Evolutionary conservation across 2,797 vertebrate species (phyloP).

Genomic region (Acridotheres tristis): DNA sequence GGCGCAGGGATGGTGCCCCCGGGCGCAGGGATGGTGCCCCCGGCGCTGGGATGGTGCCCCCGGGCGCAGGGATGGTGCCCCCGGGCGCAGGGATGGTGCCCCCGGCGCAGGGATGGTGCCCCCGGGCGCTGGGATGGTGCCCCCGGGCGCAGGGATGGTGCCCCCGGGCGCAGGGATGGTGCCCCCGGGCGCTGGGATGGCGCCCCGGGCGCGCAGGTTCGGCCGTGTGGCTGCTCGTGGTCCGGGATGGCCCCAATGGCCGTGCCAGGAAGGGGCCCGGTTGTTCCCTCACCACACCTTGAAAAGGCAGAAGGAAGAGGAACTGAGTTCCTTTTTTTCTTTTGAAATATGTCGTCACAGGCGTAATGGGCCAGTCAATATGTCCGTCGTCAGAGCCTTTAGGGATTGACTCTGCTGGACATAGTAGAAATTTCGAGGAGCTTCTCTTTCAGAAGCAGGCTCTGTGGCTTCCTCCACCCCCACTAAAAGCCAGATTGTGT

Average conservation of each 20-base stretch:
- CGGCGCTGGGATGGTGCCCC: no score
- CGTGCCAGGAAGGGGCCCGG: rapidly evolving
- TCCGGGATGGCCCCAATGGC: rapidly evolving
- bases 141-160: no score
- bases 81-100: no score
- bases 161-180: no score
- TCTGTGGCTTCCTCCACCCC: background rate
- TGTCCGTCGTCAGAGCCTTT: background rate
- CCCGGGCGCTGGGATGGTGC: no score
- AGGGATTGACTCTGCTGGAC: background rate
- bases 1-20: no score
- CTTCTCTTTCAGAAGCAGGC: background rate
- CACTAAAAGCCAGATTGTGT: background rate
- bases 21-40: no score
- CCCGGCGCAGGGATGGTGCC: no score
- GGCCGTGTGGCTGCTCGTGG: rapidly evolving
- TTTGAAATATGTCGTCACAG: background rate
- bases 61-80: no score
- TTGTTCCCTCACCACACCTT: no score
- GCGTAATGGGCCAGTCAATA: background rate
- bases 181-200: no score
- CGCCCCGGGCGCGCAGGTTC: rapidly evolving
- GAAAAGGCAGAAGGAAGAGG: background rate
- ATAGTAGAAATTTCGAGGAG: background rate
- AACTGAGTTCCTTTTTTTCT: background rate